Percentiles rank a stretch among this genome's conserved stretches.
These are phyloP conservation scores for Cryptotermes secundus DNA, from an alignment of 1,140 invertebrate species.

Conservation along the genomic window DNA sequence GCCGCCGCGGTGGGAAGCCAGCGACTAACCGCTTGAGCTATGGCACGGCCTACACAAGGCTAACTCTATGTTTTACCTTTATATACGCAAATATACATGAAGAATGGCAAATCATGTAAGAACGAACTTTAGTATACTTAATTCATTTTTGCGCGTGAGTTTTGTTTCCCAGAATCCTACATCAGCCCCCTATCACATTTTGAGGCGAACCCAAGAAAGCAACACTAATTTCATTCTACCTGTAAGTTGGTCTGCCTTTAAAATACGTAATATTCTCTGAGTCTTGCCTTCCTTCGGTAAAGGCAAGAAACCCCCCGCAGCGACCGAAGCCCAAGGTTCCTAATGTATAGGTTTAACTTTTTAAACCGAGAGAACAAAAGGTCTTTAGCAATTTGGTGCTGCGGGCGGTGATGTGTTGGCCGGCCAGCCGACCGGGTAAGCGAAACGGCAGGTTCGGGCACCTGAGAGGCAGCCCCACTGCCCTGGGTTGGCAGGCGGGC, in stretches of 20 bases:
- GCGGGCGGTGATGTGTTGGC: neutral
- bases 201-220: neutral
- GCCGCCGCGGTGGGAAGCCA: no score
- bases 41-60: no score
- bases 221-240: neutral
- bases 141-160: neutral
- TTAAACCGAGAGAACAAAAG: constrained; percentile 3
- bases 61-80: no score
- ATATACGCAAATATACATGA: no score
- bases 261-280: neutral
- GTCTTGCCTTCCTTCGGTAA: neutral
- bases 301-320: neutral
- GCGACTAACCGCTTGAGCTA: no score
- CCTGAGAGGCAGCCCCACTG: no score
- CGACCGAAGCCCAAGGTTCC: neutral
- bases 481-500: no score
- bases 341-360: constrained; percentile 20
- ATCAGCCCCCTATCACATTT: neutral
- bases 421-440: neutral
- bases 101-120: no score
- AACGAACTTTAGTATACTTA: neutral
- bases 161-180: neutral
- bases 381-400: constrained; percentile 2
- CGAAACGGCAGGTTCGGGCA: no score
- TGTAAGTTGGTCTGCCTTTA: neutral